These are phyloP conservation scores for Tholera decimalis DNA, from an alignment of 2,888 invertebrate genomes.

Conservation along the genomic window DNA sequence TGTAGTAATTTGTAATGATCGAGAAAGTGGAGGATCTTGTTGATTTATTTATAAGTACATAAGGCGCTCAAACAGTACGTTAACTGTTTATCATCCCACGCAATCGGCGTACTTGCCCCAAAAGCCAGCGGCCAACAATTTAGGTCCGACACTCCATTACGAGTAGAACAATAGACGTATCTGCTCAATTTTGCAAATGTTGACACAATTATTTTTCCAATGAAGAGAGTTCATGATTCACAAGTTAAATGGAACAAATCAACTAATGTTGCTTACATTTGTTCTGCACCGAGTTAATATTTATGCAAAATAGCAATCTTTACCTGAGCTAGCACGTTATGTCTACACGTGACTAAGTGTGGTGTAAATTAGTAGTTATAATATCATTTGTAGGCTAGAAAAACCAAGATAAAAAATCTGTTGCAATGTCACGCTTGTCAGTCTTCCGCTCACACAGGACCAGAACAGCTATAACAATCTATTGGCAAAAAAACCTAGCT, in stretches of 20 bases:
- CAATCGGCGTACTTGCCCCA: constrained; percentile 20
- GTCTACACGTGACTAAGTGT: constrained; percentile 50
- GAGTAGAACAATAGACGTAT: constrained; percentile 40
- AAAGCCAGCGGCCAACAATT: constrained; percentile 27
- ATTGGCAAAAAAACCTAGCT: constrained; percentile 22
- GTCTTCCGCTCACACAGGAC: constrained; percentile 31
- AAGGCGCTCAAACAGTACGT: constrained; percentile 9
- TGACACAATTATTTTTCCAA: constrained; percentile 31
- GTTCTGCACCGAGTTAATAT: constrained; percentile 24
- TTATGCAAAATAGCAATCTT: constrained; percentile 57
- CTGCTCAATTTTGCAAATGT: constrained; percentile 27
- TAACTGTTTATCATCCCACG: constrained; percentile 33
- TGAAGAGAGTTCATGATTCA: constrained; percentile 46
- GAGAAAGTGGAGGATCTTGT: constrained; percentile 14
- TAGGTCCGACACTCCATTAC: constrained; percentile 34
- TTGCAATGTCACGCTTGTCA: constrained; percentile 37
- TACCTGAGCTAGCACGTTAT: constrained; percentile 45
- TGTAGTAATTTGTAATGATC: background rate
- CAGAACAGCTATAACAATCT: constrained; percentile 14
- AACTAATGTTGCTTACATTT: constrained; percentile 23
- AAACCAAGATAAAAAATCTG: constrained; percentile 34
- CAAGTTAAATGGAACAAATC: constrained; percentile 41
- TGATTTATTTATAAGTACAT: constrained; percentile 25
- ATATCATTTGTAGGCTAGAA: constrained; percentile 29
- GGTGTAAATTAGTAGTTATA: constrained; percentile 35